Percentiles rank a stretch among this genome's conserved stretches.
These are phyloP conservation scores for Prunella strophiata DNA, from an alignment of 2,797 vertebrate genomes.

Conservation along the genomic window DNA sequence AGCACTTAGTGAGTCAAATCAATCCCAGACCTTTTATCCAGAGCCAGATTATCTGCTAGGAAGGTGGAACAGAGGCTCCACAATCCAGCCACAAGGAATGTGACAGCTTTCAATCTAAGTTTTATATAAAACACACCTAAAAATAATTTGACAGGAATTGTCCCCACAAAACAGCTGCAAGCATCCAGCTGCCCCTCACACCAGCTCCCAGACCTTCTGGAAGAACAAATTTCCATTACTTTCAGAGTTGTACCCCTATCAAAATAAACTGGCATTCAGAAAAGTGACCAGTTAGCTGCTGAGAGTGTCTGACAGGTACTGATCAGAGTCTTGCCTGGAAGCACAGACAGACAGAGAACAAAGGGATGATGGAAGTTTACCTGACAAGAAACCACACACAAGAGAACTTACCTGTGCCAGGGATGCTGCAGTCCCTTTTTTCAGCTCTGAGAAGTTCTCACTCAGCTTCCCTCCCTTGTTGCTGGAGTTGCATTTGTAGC, in stretches of 20 bases:
- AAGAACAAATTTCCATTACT: neutral
- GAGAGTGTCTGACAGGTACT: neutral
- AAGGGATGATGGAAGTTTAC: neutral
- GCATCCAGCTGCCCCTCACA: neutral
- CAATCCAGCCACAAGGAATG: neutral
- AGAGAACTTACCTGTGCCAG: constrained; percentile 85
- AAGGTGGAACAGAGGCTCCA: neutral
- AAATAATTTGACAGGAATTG: neutral
- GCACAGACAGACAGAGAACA: neutral
- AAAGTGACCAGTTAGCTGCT: neutral
- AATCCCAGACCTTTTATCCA: neutral
- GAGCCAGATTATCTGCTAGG: neutral
- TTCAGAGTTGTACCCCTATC: neutral
- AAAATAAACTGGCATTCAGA: neutral
- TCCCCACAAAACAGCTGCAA: neutral
- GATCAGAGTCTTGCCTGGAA: neutral
- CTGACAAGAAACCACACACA: neutral
- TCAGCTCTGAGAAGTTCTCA: constrained; percentile 72
- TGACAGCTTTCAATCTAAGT: neutral
- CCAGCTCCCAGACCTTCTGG: neutral
- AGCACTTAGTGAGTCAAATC: neutral
- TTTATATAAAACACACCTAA: neutral
- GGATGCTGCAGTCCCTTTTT: constrained; percentile 77
- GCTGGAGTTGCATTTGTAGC: constrained; percentile 91
- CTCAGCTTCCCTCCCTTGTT: constrained; percentile 82